Conservation (phyloP, 2,888 invertebrate genomes). For the Nemapogon koenigi region DNA sequence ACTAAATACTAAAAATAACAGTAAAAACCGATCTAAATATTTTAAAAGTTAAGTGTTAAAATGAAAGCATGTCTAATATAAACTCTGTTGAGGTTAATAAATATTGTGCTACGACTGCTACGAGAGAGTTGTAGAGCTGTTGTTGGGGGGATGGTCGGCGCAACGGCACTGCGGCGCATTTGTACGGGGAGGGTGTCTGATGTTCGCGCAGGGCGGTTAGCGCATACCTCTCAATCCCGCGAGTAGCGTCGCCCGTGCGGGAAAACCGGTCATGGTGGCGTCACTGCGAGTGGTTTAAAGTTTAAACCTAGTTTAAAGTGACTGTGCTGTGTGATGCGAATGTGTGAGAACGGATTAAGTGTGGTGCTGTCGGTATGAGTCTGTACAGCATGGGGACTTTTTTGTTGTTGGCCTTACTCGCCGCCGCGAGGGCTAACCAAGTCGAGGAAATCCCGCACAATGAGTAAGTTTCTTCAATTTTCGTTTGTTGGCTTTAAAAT, state of each 20-base stretch:
- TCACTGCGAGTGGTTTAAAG: not conserved
- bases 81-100: too few relatives aligned
- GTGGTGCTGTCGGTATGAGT: not conserved
- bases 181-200: slow-evolving; percentile 22
- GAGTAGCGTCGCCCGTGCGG: slow-evolving; percentile 21
- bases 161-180: slow-evolving; percentile 57
- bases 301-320: too few relatives aligned
- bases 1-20: too few relatives aligned
- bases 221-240: slow-evolving; percentile 9
- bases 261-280: slow-evolving; percentile 16
- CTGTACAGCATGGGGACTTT: not conserved
- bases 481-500: not conserved
- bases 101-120: too few relatives aligned
- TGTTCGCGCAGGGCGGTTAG: slow-evolving; percentile 23
- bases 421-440: slow-evolving; percentile 69
- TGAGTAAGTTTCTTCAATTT: slow-evolving; percentile 70
- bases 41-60: too few relatives aligned
- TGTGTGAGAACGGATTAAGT: not conserved
- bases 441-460: slow-evolving; percentile 90
- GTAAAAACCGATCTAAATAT: too few relatives aligned
- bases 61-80: too few relatives aligned
- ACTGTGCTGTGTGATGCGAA: not conserved
- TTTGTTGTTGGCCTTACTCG: slow-evolving; percentile 33
- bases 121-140: slow-evolving; percentile 49
- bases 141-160: slow-evolving; percentile 62